Evolutionary conservation across 2,797 vertebrate species (phyloP).

Genomic region (Pampus argenteus): DNA sequence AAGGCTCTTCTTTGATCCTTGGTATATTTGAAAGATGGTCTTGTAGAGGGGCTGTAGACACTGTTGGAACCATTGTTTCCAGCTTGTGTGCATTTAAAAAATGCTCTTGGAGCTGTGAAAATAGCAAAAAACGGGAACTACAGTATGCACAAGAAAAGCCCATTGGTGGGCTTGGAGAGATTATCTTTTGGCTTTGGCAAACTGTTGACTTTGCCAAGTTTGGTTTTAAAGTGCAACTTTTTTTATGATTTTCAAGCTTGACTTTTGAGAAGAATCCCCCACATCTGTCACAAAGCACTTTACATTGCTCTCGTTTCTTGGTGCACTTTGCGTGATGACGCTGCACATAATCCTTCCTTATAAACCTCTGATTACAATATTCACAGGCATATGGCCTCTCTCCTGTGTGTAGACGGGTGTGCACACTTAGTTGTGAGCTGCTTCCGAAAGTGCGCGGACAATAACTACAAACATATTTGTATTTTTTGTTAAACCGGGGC

Average conservation of each 20-base stretch:
- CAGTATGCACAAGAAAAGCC: slow-evolving; percentile 87
- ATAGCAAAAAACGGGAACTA: slow-evolving; percentile 82
- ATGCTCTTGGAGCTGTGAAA: slow-evolving; percentile 88
- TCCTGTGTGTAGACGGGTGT: slow-evolving; percentile 84
- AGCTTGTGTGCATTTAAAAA: slow-evolving; percentile 80
- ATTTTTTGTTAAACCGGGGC: slow-evolving; percentile 71
- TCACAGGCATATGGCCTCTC: slow-evolving; percentile 83
- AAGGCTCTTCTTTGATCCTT: slow-evolving; percentile 78
- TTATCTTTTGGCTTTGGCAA: slow-evolving; percentile 27
- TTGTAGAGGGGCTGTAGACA: slow-evolving; percentile 67
- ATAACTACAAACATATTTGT: slow-evolving; percentile 76
- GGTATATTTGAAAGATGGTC: slow-evolving; percentile 74
- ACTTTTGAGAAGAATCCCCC: slow-evolving; percentile 71
- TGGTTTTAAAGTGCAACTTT: slow-evolving; percentile 51
- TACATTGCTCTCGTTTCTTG: slow-evolving; percentile 29
- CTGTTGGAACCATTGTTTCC: slow-evolving; percentile 61
- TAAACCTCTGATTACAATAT: slow-evolving; percentile 82
- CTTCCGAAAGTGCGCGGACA: slow-evolving; percentile 82
- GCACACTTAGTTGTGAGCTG: slow-evolving; percentile 68
- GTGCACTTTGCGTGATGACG: slow-evolving; percentile 81
- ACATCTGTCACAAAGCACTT: slow-evolving; percentile 78
- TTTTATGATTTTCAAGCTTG: slow-evolving; percentile 73
- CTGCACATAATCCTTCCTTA: slow-evolving; percentile 83
- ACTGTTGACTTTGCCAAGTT: slow-evolving; percentile 30
- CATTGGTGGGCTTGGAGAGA: slow-evolving; percentile 56